Evolutionary conservation across 2,797 vertebrate species (phyloP), one percentile per base, ranked within the genome.

Genomic region (Cephalopachus bancanus): DNA sequence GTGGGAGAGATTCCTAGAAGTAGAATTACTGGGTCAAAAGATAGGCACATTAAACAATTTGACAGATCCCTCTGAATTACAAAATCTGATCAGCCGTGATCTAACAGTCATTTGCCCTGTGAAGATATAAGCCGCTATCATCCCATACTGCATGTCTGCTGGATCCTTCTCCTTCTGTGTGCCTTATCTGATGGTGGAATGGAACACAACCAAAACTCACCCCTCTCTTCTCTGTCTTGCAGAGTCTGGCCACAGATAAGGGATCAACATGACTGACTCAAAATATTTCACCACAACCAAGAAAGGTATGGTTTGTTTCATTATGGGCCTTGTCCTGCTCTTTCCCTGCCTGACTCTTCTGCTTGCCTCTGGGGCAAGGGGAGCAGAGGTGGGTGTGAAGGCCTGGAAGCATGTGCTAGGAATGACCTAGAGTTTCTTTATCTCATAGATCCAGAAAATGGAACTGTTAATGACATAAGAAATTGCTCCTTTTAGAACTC

Each of bases 221-320:
- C 30, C 4, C 57, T 93, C 9, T 94, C 62, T 97, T 89, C 64
- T 71, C 96, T 93, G 97, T 90, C 97, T 67, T 97, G 7, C 98
- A 99, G 98, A 99, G 98, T 98, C 98, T 97, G 87, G 74, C 96
- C 7, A 83, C 97, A 89, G 98, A 98, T 98, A 99, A 98, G 98
- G 98, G 98, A 98, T 99, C 99, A 99, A 99, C 98, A 99, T 99
- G 99, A 99, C 99, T 0, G 99, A 99, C 99, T 99, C 99, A 3
- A 99, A 99, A 98, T 99, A 99, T 97, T 99, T 99, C 98, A 99
- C 99, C 97, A 99, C 99, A 62, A 99, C 99, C 59, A 99, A 99
- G 98, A 99, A 99, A 99, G 99, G 99, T 99, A 96, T 92, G 75
- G 93, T 97, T 84, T 72, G 16, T 86, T 92, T 90, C n/a, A 22